phyloP scores from a whole-genome alignment of 37 sponge, comb jelly and placozoan genomes.

The Cliona cf. orientalis region DNA sequence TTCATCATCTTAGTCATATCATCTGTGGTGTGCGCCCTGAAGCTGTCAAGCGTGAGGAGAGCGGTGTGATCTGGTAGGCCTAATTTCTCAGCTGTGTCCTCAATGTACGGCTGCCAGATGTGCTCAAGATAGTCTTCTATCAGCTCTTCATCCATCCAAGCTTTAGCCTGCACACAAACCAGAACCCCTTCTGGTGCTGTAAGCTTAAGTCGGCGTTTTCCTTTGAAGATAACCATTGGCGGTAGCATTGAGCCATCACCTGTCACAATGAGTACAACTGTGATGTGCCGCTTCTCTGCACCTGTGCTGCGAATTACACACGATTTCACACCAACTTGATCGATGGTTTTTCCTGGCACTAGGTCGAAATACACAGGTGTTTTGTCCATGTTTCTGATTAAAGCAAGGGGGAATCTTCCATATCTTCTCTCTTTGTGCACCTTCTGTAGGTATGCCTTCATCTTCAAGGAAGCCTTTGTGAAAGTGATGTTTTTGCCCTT shows the following conservation, averaged over 20 bases:
- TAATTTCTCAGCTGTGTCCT: too few species aligned
- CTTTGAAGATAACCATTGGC: neutral
- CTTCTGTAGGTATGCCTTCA: neutral
- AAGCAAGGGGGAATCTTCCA: too few species aligned
- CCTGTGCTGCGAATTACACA: too few species aligned
- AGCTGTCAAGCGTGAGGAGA: too few species aligned
- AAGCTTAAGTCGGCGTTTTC: neutral
- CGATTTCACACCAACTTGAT: neutral
- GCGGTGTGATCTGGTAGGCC: too few species aligned
- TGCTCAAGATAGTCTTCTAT: neutral
- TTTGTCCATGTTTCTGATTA: slow-evolving; percentile 4
- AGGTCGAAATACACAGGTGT: neutral
- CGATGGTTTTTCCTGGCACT: neutral
- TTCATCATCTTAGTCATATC: too few species aligned
- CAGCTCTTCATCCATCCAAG: neutral
- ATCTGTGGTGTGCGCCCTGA: too few species aligned
- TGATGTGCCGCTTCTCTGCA: too few species aligned
- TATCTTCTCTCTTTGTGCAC: too few species aligned
- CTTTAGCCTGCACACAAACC: neutral
- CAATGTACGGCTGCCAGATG: too few species aligned
- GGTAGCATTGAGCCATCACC: neutral
- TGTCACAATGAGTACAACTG: neutral
- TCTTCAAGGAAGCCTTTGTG: neutral
- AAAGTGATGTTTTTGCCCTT: neutral
- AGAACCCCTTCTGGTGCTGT: neutral